phyloP scores from a whole-genome alignment of 2,888 invertebrate genomes.

The Limnephilus auricula region DNA sequence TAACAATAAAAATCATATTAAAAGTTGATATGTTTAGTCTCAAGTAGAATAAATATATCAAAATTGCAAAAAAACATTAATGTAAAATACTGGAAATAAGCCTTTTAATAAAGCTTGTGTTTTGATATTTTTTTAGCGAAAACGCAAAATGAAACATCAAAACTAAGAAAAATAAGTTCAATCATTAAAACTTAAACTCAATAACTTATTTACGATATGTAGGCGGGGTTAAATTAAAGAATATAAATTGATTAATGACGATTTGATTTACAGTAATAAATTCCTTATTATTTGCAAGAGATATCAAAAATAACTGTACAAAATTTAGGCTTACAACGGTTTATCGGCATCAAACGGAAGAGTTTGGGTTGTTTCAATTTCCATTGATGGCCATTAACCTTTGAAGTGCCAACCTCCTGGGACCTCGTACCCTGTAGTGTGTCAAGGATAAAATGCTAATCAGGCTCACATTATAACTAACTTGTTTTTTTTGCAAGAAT shows the following conservation, averaged over 20 bases:
- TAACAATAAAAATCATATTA: neutral
- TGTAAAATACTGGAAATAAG: neutral
- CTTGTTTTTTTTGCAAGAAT: too few relatives aligned
- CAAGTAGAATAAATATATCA: neutral
- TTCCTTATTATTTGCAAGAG: neutral
- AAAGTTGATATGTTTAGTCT: conserved; percentile 38
- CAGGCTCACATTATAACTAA: too few relatives aligned
- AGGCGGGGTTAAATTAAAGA: neutral
- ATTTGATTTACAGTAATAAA: neutral
- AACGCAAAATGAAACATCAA: neutral
- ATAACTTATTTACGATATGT: neutral
- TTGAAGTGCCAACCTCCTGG: too few relatives aligned
- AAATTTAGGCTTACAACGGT: neutral
- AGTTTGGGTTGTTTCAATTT: neutral
- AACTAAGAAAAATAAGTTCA: neutral
- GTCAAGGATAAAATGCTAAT: too few relatives aligned
- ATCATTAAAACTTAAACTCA: neutral
- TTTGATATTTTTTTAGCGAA: neutral
- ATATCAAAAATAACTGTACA: neutral
- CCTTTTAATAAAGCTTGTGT: neutral
- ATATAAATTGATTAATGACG: neutral
- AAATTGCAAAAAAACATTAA: neutral
- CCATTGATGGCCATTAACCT: neutral
- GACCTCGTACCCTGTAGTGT: too few relatives aligned
- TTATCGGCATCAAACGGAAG: neutral